Percentiles rank a stretch among this genome's conserved stretches.
Evolutionary conservation across 1,140 invertebrate genomes (phyloP).

Genomic region (Radopholus similis): DNA sequence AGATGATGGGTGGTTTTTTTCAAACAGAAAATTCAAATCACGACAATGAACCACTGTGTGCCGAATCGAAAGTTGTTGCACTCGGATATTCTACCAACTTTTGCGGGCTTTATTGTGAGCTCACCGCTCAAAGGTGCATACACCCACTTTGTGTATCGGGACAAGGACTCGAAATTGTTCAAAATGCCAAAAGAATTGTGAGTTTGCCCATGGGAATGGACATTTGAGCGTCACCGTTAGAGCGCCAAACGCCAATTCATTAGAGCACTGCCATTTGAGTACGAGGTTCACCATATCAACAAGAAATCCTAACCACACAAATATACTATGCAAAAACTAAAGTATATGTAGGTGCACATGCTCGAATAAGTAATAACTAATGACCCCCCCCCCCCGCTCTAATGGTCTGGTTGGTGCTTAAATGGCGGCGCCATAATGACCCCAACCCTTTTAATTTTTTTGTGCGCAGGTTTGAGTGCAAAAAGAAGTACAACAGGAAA

Average conservation of each 20-base stretch:
- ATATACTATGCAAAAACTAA: background rate
- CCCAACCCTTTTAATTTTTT: background rate
- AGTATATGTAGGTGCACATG: background rate
- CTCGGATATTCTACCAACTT: background rate
- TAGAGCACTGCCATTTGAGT: background rate
- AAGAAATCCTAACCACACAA: background rate
- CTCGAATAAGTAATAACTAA: background rate
- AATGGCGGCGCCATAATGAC: background rate
- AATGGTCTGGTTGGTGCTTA: background rate
- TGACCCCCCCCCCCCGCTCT: background rate
- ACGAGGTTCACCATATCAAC: background rate
- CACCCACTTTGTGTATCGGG: conserved; percentile 18
- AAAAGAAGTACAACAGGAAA: conserved; percentile 4
- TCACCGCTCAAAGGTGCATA: background rate
- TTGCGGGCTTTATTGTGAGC: conserved; percentile 8
- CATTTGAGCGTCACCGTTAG: background rate
- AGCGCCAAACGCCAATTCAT: background rate
- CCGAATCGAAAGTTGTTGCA: conserved; percentile 17
- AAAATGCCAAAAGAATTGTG: conserved; percentile 14
- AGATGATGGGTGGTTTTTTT: no score
- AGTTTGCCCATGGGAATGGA: background rate
- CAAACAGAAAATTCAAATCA: no score
- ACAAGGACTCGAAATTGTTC: conserved; percentile 11
- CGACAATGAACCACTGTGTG: conserved; percentile 12
- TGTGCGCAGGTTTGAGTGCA: background rate